Conservation (phyloP, 2,888 invertebrate species). For the Clusia tigrina region DNA sequence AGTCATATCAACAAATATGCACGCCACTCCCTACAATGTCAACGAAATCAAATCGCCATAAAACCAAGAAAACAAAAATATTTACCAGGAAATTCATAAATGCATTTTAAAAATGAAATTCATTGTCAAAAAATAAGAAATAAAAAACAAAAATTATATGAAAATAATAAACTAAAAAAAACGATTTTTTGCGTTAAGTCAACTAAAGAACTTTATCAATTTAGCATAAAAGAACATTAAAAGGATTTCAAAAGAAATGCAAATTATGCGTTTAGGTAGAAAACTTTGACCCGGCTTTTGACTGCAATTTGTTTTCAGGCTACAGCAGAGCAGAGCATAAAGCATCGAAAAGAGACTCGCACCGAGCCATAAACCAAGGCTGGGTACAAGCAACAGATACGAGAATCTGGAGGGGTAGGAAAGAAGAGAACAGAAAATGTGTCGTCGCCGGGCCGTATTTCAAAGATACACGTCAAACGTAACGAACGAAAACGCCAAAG, state of each 20-base stretch:
- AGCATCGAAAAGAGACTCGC: background rate
- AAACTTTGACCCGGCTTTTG: background rate
- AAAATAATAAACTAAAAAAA: background rate
- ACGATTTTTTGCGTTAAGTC: too few relatives aligned
- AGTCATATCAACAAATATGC: too few relatives aligned
- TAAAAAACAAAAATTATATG: background rate
- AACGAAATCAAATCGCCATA: too few relatives aligned
- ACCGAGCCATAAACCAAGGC: background rate
- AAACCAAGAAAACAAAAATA: too few relatives aligned
- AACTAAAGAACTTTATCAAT: background rate
- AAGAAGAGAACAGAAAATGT: background rate
- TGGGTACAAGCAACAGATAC: background rate
- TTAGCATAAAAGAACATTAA: background rate
- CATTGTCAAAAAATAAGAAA: background rate
- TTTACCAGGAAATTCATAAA: background rate
- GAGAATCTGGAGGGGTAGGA: too few relatives aligned
- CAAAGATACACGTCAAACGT: background rate
- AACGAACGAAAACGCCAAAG: background rate
- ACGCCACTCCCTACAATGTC: too few relatives aligned
- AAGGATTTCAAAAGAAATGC: background rate
- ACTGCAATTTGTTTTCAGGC: background rate
- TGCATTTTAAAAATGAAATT: background rate
- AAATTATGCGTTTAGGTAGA: constrained; percentile 16
- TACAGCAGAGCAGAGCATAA: background rate
- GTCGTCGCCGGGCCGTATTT: background rate